Conservation (phyloP, 2,888 invertebrate species). For the Tiliacea aurago region DNA sequence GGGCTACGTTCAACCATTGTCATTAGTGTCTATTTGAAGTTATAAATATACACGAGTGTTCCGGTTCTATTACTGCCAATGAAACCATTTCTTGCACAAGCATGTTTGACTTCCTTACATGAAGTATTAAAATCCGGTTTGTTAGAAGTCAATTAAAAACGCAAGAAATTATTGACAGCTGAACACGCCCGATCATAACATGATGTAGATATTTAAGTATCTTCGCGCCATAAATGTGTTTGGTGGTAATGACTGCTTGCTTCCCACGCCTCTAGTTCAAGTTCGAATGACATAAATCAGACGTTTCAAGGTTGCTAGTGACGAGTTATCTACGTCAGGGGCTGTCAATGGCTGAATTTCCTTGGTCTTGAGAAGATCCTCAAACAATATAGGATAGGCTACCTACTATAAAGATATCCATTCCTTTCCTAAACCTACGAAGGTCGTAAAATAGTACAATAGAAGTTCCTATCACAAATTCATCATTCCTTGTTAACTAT, state of each 20-base stretch:
- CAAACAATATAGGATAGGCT: neutral
- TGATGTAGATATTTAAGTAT: conserved; percentile 11
- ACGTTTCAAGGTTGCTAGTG: neutral
- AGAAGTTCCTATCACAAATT: neutral
- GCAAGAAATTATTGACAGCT: conserved; percentile 24
- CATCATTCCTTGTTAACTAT: neutral
- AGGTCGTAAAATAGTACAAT: too few relatives aligned
- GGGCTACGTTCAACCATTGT: neutral
- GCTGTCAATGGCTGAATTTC: neutral
- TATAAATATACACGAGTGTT: neutral
- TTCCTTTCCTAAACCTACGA: neutral
- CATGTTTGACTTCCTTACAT: neutral
- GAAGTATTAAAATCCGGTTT: neutral
- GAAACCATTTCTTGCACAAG: neutral
- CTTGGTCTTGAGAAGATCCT: neutral
- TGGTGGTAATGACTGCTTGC: conserved; percentile 18
- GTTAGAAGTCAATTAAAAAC: conserved; percentile 16
- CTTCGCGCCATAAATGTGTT: conserved; percentile 20
- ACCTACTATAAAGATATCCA: neutral
- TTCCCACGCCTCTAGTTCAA: conserved; percentile 38
- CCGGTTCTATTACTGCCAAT: neutral
- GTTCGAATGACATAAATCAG: conserved; percentile 31
- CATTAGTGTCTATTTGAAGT: neutral
- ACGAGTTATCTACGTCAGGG: neutral
- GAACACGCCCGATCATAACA: neutral